phyloP scores from a whole-genome alignment of 2,113 vertebrate genomes.

The Corynorhinus townsendii region DNA sequence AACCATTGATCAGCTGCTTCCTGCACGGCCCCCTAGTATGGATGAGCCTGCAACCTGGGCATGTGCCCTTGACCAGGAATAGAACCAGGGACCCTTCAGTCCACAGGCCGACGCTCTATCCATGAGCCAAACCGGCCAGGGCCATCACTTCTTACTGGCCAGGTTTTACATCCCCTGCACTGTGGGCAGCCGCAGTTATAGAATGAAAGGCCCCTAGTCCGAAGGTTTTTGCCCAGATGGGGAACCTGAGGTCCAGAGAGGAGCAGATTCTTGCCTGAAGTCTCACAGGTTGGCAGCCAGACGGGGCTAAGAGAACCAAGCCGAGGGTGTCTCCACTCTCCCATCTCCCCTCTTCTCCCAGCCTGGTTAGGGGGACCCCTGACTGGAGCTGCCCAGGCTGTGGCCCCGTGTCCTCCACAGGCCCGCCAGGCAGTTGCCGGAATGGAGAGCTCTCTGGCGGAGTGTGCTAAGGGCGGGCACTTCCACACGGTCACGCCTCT shows the following conservation, averaged over 20 bases:
- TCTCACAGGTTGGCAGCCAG: background rate
- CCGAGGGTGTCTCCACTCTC: too few relatives aligned
- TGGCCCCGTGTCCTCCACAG: accelerated
- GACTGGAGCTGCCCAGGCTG: accelerated
- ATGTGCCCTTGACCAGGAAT: too few relatives aligned
- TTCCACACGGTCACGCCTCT: conserved; percentile 87
- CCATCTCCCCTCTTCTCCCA: accelerated
- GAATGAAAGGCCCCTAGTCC: background rate
- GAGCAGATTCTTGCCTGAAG: accelerated
- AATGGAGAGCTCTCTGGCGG: background rate
- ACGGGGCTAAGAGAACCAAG: background rate
- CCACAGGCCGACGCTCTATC: too few relatives aligned
- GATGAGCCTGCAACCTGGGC: too few relatives aligned
- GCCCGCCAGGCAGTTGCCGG: accelerated
- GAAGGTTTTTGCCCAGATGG: background rate
- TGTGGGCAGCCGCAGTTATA: background rate
- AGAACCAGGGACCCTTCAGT: too few relatives aligned
- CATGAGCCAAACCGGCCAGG: too few relatives aligned
- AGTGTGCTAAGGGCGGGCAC: accelerated
- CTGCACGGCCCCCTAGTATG: too few relatives aligned
- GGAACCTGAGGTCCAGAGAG: background rate
- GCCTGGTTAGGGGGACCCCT: background rate
- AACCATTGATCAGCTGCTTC: too few relatives aligned
- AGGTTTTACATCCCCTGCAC: accelerated
- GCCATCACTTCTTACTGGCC: background rate